phyloP scores from a whole-genome alignment of 1,140 invertebrate genomes.

The Archegozetes longisetosus region DNA sequence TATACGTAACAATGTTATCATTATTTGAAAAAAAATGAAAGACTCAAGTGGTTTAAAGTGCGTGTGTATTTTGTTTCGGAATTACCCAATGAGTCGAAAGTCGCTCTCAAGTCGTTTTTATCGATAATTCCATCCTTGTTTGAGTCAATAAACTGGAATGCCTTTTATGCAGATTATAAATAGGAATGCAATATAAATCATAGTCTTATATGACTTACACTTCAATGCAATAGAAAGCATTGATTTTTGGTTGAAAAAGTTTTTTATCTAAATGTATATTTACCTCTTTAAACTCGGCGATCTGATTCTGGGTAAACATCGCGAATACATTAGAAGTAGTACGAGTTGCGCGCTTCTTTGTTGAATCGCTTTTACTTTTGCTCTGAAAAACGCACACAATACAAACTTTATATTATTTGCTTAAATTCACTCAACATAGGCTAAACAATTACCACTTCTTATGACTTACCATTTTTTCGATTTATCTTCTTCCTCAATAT shows the following conservation, averaged over 20 bases:
- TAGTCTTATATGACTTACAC: background rate
- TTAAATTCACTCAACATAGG: no score
- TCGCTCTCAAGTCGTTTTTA: constrained; percentile 83
- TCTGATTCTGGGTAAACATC: constrained; percentile 85
- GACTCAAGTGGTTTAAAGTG: background rate
- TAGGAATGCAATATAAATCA: background rate
- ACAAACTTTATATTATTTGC: no score
- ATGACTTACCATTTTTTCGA: no score
- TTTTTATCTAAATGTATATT: constrained; percentile 26
- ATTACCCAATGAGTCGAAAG: constrained; percentile 51
- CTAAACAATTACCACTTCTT: no score
- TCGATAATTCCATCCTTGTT: constrained; percentile 95
- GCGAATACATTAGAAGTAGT: constrained; percentile 69
- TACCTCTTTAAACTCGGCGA: constrained; percentile 89
- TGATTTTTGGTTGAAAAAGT: constrained; percentile 2
- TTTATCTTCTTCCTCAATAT: no score
- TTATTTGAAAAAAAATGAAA: background rate
- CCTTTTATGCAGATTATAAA: constrained; percentile 35
- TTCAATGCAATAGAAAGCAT: background rate
- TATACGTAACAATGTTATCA: constrained; percentile 7
- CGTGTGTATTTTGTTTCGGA: background rate
- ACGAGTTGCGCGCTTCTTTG: constrained; percentile 83
- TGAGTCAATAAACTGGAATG: constrained; percentile 93
- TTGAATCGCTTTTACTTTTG: constrained; percentile 6
- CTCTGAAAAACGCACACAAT: no score